phyloP scores from a whole-genome alignment of 2,113 vertebrate genomes.

The Pteruthius melanotis region DNA sequence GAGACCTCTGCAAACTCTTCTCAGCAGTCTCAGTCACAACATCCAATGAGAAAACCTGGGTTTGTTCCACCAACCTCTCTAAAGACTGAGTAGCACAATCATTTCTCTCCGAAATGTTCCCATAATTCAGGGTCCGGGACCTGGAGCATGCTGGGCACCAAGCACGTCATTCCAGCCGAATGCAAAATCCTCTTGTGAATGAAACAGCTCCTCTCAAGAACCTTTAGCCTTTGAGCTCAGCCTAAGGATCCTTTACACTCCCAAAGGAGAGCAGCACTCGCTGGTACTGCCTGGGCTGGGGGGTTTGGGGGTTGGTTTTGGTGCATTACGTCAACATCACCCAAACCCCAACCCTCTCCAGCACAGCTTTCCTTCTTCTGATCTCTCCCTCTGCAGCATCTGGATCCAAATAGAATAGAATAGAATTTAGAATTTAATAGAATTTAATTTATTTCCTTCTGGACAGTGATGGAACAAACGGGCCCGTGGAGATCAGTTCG shows the following conservation, averaged over 20 bases:
- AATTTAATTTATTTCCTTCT: slow-evolving; percentile 55
- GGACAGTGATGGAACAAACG: slow-evolving; percentile 32
- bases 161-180: neutral
- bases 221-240: neutral
- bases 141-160: neutral
- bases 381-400: neutral
- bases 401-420: neutral
- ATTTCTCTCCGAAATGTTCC: neutral
- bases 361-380: neutral
- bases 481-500: slow-evolving; percentile 16
- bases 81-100: neutral
- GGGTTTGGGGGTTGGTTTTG: neutral
- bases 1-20: neutral
- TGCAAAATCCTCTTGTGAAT: neutral
- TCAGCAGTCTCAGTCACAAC: neutral
- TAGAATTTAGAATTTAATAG: slow-evolving; percentile 52
- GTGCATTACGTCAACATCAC: rapidly evolving
- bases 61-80: neutral
- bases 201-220: neutral
- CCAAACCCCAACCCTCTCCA: neutral
- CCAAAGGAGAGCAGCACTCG: neutral
- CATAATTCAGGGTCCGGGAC: neutral
- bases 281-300: rapidly evolving
- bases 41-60: neutral
- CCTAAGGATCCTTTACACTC: neutral